A percentile compares a stretch with the other conserved stretches of the same genome.
These are phyloP conservation scores for Beris chalybata DNA, from an alignment of 2,888 invertebrate species.

Conservation along the genomic window DNA sequence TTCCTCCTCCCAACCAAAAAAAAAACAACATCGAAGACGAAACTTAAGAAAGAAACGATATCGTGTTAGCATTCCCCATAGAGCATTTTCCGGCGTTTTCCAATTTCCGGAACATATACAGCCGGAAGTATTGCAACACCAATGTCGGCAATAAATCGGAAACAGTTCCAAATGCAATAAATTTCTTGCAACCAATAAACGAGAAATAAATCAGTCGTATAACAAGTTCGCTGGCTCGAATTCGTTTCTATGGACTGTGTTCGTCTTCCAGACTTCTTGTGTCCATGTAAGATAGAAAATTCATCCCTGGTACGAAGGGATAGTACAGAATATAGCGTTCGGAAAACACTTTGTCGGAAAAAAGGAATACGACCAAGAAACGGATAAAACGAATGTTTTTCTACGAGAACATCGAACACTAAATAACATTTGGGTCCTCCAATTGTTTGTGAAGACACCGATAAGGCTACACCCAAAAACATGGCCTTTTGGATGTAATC, in stretches of 20 bases:
- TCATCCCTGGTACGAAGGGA: neutral
- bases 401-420: neutral
- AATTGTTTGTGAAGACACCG: slow-evolving; percentile 22
- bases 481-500: slow-evolving; percentile 7
- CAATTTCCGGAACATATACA: slow-evolving; percentile 29
- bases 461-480: slow-evolving; percentile 8
- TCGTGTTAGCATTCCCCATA: too few species aligned
- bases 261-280: neutral
- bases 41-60: too few species aligned
- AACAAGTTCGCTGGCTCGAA: neutral
- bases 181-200: slow-evolving; percentile 38
- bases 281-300: neutral
- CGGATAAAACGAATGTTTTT: neutral
- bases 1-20: too few species aligned
- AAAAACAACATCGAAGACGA: too few species aligned
- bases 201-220: slow-evolving; percentile 35
- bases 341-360: neutral
- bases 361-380: slow-evolving; percentile 8
- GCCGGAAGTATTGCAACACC: slow-evolving; percentile 24
- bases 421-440: slow-evolving; percentile 22
- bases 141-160: slow-evolving; percentile 33
- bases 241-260: neutral
- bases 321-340: neutral
- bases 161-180: slow-evolving; percentile 35
- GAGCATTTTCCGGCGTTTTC: slow-evolving; percentile 22